Evolutionary conservation across 2,797 vertebrate species (phyloP), one percentile per base, ranked within the genome.

Genomic region (Leuciscus waleckii): DNA sequence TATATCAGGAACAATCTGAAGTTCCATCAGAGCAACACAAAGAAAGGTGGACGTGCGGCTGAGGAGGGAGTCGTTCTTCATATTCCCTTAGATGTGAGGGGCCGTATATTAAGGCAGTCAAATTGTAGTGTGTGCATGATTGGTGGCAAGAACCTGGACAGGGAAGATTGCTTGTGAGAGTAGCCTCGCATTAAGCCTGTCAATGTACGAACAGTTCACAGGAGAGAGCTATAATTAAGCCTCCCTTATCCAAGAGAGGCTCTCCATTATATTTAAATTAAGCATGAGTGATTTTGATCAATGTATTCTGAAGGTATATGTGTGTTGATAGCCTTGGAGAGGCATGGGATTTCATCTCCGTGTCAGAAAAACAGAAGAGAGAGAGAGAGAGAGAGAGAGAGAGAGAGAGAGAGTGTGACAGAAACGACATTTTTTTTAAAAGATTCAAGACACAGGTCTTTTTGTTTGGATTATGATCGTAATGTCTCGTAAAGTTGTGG

Each of bases 181-280:
- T 93, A 95, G 95, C 93, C 93, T 82, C 81, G 92, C 94, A 95
- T 95, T 95, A 96, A 94, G 95, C 94, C 94, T 97, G 96, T 96
- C 96, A 96, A 93, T 93, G 94, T 92, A 94, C 93, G 92, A 95
- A 73, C 93, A 89, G 86, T 92, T 93, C 95, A 80, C 81, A 95
- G 92, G 92, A 95, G 94, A 95, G 95, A 96, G 95, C 96, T 96
- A 95, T 96, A 97, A 97, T 97, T 96, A 97, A 95, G 95, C 95
- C 94, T 95, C 95, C 95, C 94, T 96, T 95, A 96, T 95, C 95
- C 94, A 96, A 94, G 95, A 94, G 95, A 96, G 93, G 95, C 94
- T 93, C 95, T 95, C 95, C 93, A 95, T 96, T 97, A 97, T 95
- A 97, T 97, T 96, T 95, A 97, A 97, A 97, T 97, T 94, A 95